Evolutionary conservation across 1,140 invertebrate species (phyloP).

Genomic region (Scaptomyza graminum): DNA sequence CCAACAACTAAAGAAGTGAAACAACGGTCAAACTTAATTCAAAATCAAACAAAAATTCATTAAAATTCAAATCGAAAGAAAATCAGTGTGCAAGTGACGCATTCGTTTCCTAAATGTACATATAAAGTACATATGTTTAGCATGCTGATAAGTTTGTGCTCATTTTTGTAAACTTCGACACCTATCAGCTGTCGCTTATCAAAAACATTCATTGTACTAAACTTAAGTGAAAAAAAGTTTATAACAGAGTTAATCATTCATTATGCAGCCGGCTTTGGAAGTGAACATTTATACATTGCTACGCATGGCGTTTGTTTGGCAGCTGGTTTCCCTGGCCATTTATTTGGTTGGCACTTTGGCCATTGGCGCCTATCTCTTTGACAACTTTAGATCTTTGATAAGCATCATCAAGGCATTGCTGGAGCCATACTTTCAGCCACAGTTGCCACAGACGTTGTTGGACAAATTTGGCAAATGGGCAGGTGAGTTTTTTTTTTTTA

Average conservation of each 20-base stretch:
- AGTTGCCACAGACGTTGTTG: constrained; percentile 84
- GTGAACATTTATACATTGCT: constrained; percentile 67
- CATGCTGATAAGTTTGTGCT: constrained; percentile 21
- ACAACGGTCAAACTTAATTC: not conserved
- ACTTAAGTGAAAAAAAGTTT: constrained; percentile 5
- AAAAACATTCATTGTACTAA: not conserved
- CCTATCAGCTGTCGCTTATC: constrained; percentile 30
- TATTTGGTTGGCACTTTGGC: constrained; percentile 83
- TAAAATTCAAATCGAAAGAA: constrained; percentile 12
- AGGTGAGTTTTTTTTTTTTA: constrained; percentile 81
- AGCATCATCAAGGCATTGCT: constrained; percentile 84
- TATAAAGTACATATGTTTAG: not conserved
- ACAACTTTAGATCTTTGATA: constrained; percentile 85
- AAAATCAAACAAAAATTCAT: constrained; percentile 3
- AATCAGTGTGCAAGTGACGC: not conserved
- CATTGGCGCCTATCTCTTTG: constrained; percentile 82
- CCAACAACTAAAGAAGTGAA: constrained; percentile 27
- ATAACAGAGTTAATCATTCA: constrained; percentile 48
- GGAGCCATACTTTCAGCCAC: constrained; percentile 85
- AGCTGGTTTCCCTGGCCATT: constrained; percentile 60
- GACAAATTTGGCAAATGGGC: constrained; percentile 86
- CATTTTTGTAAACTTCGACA: not conserved
- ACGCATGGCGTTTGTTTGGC: constrained; percentile 74
- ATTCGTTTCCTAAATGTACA: not conserved
- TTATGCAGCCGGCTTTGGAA: constrained; percentile 68